Evolutionary conservation across 2,888 invertebrate species (phyloP), one percentile per base, ranked within the genome.

Genomic region (Parelbella ahira): DNA sequence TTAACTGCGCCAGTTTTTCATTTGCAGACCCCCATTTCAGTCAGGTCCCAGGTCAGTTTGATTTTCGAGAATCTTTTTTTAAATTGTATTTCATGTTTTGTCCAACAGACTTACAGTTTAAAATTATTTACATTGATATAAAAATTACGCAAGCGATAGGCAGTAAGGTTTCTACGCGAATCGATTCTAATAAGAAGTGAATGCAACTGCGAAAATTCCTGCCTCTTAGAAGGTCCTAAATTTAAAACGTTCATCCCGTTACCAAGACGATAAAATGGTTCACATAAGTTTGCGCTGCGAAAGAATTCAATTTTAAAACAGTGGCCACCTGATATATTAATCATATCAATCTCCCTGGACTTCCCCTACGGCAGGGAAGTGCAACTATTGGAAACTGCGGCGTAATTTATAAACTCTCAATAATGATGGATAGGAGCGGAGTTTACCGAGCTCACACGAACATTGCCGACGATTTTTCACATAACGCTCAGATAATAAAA

Each of bases 371-470:
- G 53, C 50, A 45, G 50, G 51, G 48, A 48, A 50, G 41, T 49
- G 45, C 47, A 47, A 54, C 51, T 61, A 61, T 58, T 56, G 70
- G 61, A 67, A 78, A 75, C 73, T 70, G 60, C 61, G 58, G 72
- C 75, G 75, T 82, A 81, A 82, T 83, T 82, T 82, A 84, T 81
- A 81, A 83, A 82, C 68, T 81, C 76, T 75, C 76, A 73, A 80
- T 79, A 66, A 77, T 82, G 83, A 83, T 79, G 69, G 76, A 83
- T 81, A 60, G 68, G 48, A 50, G 44, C 51, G 50, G 60, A 65
- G 58, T 61, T 60, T 43, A 43, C 56, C 58, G 66, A 63, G 51
- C 48, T 46, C 47, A 28, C 45, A 54, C 67, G 63, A 63, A 49
- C 53, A 33, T 47, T 24, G 37, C 44, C 51, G 54, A 58, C 67